Evolutionary conservation across 2,113 vertebrate genomes (phyloP).

Genomic region (Prunella fulvescens): DNA sequence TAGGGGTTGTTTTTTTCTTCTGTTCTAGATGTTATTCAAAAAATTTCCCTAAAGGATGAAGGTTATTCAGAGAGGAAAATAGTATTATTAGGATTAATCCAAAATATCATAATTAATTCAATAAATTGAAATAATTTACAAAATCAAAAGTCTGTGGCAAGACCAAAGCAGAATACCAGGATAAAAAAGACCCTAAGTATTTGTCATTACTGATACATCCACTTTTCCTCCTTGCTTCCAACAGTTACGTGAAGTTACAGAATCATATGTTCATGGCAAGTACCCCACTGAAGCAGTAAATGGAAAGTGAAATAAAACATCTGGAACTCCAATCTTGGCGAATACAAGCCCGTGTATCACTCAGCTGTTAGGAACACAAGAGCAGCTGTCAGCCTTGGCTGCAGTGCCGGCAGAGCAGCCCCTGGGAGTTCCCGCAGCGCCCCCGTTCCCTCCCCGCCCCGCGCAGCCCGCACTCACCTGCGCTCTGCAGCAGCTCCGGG

Average conservation of each 20-base stretch:
- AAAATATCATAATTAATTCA: neutral
- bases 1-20: neutral
- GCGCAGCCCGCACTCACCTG: constrained; percentile 64
- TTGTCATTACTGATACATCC: neutral
- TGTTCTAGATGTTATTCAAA: neutral
- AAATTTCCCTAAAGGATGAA: neutral
- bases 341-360: neutral
- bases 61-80: neutral
- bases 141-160: neutral
- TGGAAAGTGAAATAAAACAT: neutral
- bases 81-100: neutral
- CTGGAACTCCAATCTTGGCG: rapidly evolving
- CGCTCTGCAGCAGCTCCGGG: constrained; percentile 63
- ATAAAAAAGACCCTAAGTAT: neutral
- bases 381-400: neutral
- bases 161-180: neutral
- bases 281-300: neutral
- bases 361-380: neutral
- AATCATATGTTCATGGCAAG: neutral
- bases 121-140: neutral
- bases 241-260: neutral
- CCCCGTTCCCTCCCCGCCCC: rapidly evolving
- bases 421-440: rapidly evolving
- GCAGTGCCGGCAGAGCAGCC: neutral
- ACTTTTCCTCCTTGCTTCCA: neutral